Percentiles rank a stretch among this genome's conserved stretches.
Evolutionary conservation across 2,113 vertebrate species (phyloP).

Genomic region (Rostratula benghalensis): DNA sequence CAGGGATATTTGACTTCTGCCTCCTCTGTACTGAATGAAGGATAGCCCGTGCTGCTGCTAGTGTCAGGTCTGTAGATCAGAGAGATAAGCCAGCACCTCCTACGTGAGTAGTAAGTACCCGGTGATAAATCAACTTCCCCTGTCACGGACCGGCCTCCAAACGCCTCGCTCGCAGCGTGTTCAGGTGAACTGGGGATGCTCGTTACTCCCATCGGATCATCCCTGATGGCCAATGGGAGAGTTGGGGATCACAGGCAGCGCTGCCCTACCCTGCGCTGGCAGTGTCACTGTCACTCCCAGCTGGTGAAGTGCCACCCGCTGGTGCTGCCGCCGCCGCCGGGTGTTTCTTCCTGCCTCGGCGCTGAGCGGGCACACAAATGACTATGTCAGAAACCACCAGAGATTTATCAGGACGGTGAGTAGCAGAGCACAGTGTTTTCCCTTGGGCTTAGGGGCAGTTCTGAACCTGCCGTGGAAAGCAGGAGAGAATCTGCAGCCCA

Average conservation of each 20-base stretch:
- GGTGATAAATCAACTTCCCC: fast-evolving
- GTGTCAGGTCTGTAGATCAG: not conserved
- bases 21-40: not conserved
- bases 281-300: not conserved
- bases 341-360: fast-evolving
- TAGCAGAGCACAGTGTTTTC: not conserved
- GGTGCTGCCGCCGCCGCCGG: not conserved
- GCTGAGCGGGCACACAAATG: not conserved
- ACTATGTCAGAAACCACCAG: conserved; percentile 28
- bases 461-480: not conserved
- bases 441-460: not conserved
- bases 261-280: not conserved
- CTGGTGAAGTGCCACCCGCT: not conserved
- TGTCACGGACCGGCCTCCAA: fast-evolving
- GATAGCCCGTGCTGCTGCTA: not conserved
- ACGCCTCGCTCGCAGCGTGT: fast-evolving
- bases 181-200: not conserved
- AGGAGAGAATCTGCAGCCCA: conserved; percentile 8
- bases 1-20: not conserved
- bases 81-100: not conserved
- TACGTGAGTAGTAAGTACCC: fast-evolving
- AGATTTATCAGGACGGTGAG: not conserved
- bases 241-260: not conserved
- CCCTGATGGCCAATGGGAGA: not conserved
- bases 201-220: not conserved